Conservation (phyloP, 2,113 vertebrate species). For the Azemiops feae region DNA sequence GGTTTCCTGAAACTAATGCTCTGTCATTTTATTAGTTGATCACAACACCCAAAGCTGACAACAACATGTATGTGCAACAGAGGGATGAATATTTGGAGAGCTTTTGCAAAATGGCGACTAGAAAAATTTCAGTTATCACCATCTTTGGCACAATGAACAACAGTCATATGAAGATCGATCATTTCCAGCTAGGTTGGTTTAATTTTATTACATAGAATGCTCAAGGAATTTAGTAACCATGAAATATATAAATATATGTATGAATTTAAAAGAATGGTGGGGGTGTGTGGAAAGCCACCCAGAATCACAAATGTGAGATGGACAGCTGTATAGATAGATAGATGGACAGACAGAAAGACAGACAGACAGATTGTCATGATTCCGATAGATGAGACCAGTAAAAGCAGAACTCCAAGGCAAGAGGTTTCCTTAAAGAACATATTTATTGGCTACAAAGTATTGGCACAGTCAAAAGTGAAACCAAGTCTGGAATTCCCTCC, state of each 20-base stretch:
- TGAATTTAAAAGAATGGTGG: neutral
- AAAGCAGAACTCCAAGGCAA: too few species aligned
- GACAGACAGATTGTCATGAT: too few species aligned
- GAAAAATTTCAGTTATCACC: constrained; percentile 92
- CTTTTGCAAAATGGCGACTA: constrained; percentile 98
- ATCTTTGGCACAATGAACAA: constrained; percentile 90
- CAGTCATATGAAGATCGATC: constrained; percentile 98
- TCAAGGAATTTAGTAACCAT: neutral
- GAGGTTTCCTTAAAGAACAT: too few species aligned
- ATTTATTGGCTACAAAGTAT: too few species aligned
- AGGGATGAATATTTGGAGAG: constrained; percentile 94
- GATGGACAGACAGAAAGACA: too few species aligned
- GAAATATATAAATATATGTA: neutral
- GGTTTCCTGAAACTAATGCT: constrained; percentile 41
- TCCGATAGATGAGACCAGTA: too few species aligned
- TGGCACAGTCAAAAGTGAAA: too few species aligned
- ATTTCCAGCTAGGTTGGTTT: constrained; percentile 92
- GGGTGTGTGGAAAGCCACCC: neutral
- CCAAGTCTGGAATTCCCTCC: too few species aligned
- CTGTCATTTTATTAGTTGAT: constrained; percentile 79
- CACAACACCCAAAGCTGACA: constrained; percentile 84
- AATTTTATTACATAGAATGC: neutral
- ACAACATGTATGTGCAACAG: constrained; percentile 92
- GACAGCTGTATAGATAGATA: neutral
- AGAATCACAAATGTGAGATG: constrained; percentile 20